phyloP scores from a whole-genome alignment of 1,140 invertebrate genomes.

The Cydia fagiglandana region DNA sequence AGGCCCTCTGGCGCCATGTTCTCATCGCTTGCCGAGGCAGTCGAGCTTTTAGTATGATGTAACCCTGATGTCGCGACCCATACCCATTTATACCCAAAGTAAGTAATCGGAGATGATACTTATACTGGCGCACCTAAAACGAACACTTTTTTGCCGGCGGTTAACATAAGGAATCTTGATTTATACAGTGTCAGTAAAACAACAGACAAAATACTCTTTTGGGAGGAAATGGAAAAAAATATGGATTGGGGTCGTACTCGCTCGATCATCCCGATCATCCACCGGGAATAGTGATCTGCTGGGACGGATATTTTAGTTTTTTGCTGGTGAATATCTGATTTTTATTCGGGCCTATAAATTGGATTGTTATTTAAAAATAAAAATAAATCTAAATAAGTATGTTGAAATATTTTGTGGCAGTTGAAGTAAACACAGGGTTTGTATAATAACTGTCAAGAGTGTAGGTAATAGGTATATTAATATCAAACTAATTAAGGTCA shows the following conservation, averaged over 20 bases:
- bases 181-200: slow-evolving; percentile 29
- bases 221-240: slow-evolving; percentile 18
- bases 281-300: slow-evolving; percentile 10
- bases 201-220: slow-evolving; percentile 7
- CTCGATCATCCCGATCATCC: slow-evolving; percentile 27
- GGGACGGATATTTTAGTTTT: slow-evolving; percentile 5
- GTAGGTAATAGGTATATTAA: too few species aligned
- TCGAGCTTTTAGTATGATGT: not conserved
- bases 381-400: too few species aligned
- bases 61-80: not conserved
- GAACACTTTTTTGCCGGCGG: not conserved
- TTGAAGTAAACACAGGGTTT: too few species aligned
- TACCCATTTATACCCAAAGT: not conserved
- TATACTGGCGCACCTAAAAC: not conserved
- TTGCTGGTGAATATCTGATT: not conserved
- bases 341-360: too few species aligned
- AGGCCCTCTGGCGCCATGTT: not conserved
- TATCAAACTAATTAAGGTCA: too few species aligned
- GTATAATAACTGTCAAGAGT: too few species aligned
- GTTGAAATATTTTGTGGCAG: too few species aligned
- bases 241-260: slow-evolving; percentile 21
- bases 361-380: too few species aligned
- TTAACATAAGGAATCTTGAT: not conserved
- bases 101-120: not conserved
- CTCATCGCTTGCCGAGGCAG: not conserved